These are phyloP conservation scores for Anarrhichthys ocellatus DNA, from an alignment of 2,113 vertebrate species.

Conservation along the genomic window DNA sequence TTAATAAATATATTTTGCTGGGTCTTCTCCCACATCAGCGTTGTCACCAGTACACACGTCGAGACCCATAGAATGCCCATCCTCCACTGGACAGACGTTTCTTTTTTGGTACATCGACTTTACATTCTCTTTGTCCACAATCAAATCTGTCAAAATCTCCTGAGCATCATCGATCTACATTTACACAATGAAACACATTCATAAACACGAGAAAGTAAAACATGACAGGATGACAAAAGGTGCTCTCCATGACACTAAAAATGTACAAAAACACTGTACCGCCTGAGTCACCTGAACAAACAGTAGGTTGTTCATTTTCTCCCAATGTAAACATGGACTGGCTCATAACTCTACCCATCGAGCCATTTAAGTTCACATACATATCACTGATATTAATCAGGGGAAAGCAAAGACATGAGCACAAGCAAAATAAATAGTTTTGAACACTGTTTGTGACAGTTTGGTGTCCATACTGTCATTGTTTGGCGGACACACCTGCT, in stretches of 20 bases:
- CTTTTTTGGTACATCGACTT: slow-evolving; percentile 52
- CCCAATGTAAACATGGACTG: slow-evolving; percentile 77
- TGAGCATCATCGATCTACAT: slow-evolving; percentile 65
- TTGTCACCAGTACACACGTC: slow-evolving; percentile 28
- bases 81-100: neutral
- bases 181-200: slow-evolving; percentile 43
- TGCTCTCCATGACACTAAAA: slow-evolving; percentile 29
- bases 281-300: slow-evolving; percentile 44
- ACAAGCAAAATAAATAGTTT: slow-evolving; percentile 73
- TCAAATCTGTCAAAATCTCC: slow-evolving; percentile 74
- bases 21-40: slow-evolving; percentile 28
- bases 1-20: slow-evolving; percentile 74
- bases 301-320: slow-evolving; percentile 15
- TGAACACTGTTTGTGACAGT: slow-evolving; percentile 48
- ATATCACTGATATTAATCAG: slow-evolving; percentile 47
- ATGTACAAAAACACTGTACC: slow-evolving; percentile 56
- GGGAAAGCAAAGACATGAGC: slow-evolving; percentile 50
- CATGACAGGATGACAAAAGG: slow-evolving; percentile 32
- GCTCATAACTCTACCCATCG: slow-evolving; percentile 31
- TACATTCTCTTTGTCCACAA: slow-evolving; percentile 81
- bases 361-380: slow-evolving; percentile 50
- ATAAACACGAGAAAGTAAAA: slow-evolving; percentile 46
- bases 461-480: slow-evolving; percentile 40
- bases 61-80: slow-evolving; percentile 39
- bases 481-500: slow-evolving; percentile 20